phyloP scores from a whole-genome alignment of 1,140 invertebrate genomes.

The Eumaeus atala region DNA sequence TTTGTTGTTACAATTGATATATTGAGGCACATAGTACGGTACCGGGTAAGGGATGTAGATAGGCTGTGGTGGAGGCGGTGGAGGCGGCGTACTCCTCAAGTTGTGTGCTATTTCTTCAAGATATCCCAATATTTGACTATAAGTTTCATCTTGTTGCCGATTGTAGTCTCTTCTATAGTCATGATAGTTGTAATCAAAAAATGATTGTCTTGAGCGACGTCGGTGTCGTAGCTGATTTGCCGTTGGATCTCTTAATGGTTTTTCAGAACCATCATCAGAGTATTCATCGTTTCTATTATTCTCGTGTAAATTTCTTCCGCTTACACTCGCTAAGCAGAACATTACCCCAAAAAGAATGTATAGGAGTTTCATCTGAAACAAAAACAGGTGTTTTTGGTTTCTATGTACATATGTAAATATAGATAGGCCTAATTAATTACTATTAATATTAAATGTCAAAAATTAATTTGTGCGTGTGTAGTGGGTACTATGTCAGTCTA shows the following conservation, averaged over 20 bases:
- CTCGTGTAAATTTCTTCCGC: slow-evolving; percentile 21
- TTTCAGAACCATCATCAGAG: slow-evolving; percentile 7
- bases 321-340: slow-evolving; percentile 15
- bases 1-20: slow-evolving; percentile 3
- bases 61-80: slow-evolving; percentile 42
- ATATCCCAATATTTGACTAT: slow-evolving; percentile 34
- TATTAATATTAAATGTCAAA: no score
- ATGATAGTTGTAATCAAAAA: slow-evolving; percentile 39
- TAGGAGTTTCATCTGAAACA: slow-evolving; percentile 26
- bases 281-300: slow-evolving; percentile 15
- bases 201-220: slow-evolving; percentile 35
- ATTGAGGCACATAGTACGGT: slow-evolving; percentile 24
- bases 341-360: slow-evolving; percentile 19
- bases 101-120: slow-evolving; percentile 38
- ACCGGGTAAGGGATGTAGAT: slow-evolving; percentile 49
- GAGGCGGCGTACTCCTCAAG: slow-evolving; percentile 13
- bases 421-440: no score
- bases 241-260: slow-evolving; percentile 5
- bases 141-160: slow-evolving; percentile 34
- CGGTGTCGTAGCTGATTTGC: slow-evolving; percentile 32
- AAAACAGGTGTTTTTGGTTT: background rate
- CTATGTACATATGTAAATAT: no score
- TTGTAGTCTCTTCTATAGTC: slow-evolving; percentile 27
- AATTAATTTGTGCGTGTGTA: no score
- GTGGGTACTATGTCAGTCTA: no score